phyloP scores from a whole-genome alignment of 2,797 vertebrate genomes.

The Coracias cyanogaster region DNA sequence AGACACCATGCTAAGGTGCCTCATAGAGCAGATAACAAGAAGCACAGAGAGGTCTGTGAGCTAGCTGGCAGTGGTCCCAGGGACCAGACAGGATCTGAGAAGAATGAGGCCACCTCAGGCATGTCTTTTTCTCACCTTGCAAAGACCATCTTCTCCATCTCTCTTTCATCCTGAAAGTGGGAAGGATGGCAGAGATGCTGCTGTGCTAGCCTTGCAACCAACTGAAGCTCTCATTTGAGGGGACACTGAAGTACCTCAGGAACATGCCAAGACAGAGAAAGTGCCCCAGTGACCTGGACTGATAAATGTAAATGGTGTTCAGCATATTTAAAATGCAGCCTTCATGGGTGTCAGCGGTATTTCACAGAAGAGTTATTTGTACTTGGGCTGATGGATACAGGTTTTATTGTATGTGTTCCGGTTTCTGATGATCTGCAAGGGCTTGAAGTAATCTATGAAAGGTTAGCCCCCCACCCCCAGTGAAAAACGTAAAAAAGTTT shows the following conservation, averaged over 20 bases:
- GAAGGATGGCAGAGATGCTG: background rate
- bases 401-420: background rate
- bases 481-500: background rate
- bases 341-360: rapidly evolving
- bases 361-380: background rate
- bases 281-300: background rate
- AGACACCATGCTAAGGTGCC: background rate
- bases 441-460: background rate
- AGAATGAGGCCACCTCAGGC: background rate
- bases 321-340: background rate
- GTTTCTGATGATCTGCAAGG: background rate
- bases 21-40: background rate
- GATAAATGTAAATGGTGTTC: background rate
- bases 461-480: background rate
- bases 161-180: background rate
- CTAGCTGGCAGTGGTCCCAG: background rate
- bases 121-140: background rate
- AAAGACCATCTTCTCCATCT: background rate
- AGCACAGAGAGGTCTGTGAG: background rate
- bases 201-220: background rate
- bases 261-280: background rate
- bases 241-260: background rate
- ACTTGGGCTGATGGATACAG: background rate
- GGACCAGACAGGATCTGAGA: background rate
- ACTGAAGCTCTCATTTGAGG: rapidly evolving